Percentiles rank a stretch among this genome's conserved stretches.
phyloP scores from a whole-genome alignment of 2,888 invertebrate species.

The Timema cristinae region DNA sequence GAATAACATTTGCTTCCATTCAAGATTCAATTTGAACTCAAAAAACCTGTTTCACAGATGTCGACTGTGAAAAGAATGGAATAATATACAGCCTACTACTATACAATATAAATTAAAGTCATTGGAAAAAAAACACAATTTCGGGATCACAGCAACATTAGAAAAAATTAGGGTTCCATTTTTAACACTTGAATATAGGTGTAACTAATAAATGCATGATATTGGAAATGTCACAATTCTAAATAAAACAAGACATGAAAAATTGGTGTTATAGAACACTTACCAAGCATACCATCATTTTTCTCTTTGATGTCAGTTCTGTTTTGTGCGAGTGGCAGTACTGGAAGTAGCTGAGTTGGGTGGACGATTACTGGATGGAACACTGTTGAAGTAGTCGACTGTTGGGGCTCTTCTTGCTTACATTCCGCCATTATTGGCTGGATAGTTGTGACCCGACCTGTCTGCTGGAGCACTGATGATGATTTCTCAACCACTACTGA shows the following conservation, averaged over 20 bases:
- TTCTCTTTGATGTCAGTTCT: slow-evolving; percentile 35
- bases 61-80: too few species aligned
- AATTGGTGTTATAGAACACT: slow-evolving; percentile 17
- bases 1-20: too few species aligned
- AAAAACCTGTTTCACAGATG: too few species aligned
- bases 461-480: slow-evolving; percentile 20
- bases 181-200: not conserved
- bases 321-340: slow-evolving; percentile 51
- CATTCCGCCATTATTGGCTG: slow-evolving; percentile 15
- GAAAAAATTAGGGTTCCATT: not conserved
- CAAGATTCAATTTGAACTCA: too few species aligned
- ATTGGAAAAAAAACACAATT: too few species aligned
- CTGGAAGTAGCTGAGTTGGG: slow-evolving; percentile 73
- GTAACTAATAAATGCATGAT: not conserved
- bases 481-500: not conserved
- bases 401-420: slow-evolving; percentile 21
- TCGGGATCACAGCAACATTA: not conserved
- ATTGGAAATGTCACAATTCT: too few species aligned
- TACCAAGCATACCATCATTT: slow-evolving; percentile 32
- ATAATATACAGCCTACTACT: too few species aligned
- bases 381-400: slow-evolving; percentile 25
- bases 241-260: not conserved
- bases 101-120: too few species aligned
- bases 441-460: slow-evolving; percentile 15
- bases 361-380: slow-evolving; percentile 71